These are phyloP conservation scores for Zaprionus capensis DNA, from an alignment of 1,140 invertebrate genomes.

Conservation along the genomic window DNA sequence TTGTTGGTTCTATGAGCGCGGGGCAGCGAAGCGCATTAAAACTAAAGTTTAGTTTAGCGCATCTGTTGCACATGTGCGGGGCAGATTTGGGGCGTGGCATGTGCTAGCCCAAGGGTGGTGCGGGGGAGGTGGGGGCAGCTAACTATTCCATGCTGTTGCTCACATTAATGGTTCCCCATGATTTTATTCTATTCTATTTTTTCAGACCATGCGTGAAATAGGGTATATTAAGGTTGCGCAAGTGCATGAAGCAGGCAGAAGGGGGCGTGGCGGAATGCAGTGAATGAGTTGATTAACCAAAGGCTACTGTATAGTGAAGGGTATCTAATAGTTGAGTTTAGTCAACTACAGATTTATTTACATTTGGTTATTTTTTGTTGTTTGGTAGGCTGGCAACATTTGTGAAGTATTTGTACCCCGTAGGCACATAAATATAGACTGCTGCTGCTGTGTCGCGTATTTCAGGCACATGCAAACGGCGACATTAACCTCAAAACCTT, in stretches of 20 bases:
- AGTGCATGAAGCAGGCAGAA: not conserved
- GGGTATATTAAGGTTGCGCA: not conserved
- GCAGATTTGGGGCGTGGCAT: slow-evolving; percentile 37
- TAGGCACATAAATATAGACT: slow-evolving; percentile 44
- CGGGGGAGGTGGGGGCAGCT: slow-evolving; percentile 18
- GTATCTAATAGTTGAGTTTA: not conserved
- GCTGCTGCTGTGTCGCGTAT: slow-evolving; percentile 13
- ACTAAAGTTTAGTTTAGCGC: slow-evolving; percentile 61
- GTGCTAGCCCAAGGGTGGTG: slow-evolving; percentile 5
- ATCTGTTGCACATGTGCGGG: slow-evolving; percentile 66
- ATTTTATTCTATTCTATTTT: slow-evolving; percentile 12
- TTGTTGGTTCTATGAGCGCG: slow-evolving; percentile 42
- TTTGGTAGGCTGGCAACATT: slow-evolving; percentile 36
- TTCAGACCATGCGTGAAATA: not conserved
- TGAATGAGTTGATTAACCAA: not conserved
- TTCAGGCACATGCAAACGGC: slow-evolving; percentile 64
- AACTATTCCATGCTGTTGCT: slow-evolving; percentile 47
- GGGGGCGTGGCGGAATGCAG: not conserved
- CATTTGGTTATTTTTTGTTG: slow-evolving; percentile 6
- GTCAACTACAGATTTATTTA: not conserved
- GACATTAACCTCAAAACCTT: slow-evolving; percentile 72
- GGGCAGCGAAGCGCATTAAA: slow-evolving; percentile 65
- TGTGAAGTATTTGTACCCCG: slow-evolving; percentile 50
- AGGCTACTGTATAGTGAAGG: not conserved
- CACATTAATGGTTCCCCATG: slow-evolving; percentile 39